phyloP scores from a whole-genome alignment of 2,888 invertebrate species.

The Agrochola lychnidis region DNA sequence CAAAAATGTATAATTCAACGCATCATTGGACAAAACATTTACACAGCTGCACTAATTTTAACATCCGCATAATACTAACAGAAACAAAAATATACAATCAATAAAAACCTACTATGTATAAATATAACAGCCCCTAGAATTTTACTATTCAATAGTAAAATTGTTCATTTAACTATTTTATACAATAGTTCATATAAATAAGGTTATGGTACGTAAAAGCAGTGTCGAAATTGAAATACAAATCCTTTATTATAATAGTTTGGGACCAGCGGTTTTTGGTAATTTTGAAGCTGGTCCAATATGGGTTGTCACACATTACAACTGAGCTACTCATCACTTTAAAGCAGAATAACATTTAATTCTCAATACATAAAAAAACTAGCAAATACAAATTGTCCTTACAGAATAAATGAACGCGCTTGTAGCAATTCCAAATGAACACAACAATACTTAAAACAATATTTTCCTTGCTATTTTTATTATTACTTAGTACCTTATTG shows the following conservation, averaged over 20 bases:
- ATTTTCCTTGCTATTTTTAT: constrained; percentile 9
- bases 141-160: constrained; percentile 90
- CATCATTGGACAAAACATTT: constrained; percentile 50
- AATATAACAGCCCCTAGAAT: constrained; percentile 89
- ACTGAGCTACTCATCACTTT: not conserved
- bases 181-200: constrained; percentile 79
- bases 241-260: constrained; percentile 63
- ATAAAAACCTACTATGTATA: constrained; percentile 79
- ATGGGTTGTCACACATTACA: constrained; percentile 57
- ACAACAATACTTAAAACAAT: constrained; percentile 59
- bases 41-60: constrained; percentile 68
- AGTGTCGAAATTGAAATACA: constrained; percentile 82
- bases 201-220: constrained; percentile 84
- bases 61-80: constrained; percentile 70
- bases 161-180: constrained; percentile 80
- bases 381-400: constrained; percentile 23
- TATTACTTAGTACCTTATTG: constrained; percentile 37
- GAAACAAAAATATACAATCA: constrained; percentile 88
- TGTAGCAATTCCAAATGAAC: constrained; percentile 57
- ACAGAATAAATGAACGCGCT: constrained; percentile 51
- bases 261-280: constrained; percentile 61
- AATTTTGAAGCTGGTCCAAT: constrained; percentile 44
- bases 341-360: constrained; percentile 15
- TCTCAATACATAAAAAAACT: constrained; percentile 11
- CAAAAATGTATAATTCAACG: constrained; percentile 54